phyloP scores from a whole-genome alignment of 2,113 vertebrate species.

The Onychorhynchus coronatus region DNA sequence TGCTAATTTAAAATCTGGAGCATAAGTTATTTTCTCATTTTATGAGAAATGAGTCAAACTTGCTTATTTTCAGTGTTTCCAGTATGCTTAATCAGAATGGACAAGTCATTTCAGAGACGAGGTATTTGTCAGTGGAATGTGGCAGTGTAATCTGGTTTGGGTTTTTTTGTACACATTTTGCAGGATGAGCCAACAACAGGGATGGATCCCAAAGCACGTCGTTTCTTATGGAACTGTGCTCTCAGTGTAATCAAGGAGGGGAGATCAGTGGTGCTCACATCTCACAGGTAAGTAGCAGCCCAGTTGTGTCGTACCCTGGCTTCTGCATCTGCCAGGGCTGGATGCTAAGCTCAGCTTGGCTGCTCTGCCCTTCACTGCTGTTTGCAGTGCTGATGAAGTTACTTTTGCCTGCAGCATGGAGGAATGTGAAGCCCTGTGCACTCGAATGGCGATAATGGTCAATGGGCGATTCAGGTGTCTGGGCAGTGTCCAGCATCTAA shows the following conservation, averaged over 20 bases:
- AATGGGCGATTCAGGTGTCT: conserved; percentile 95
- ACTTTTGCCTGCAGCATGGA: conserved; percentile 86
- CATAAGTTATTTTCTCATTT: neutral
- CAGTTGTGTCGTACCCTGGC: neutral
- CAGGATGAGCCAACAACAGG: conserved; percentile 98
- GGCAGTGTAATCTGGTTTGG: neutral
- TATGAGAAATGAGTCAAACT: neutral
- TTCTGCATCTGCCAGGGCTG: neutral
- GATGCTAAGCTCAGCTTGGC: neutral
- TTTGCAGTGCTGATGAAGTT: neutral
- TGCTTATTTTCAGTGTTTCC: neutral
- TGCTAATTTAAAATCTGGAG: neutral
- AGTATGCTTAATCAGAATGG: neutral
- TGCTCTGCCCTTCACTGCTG: neutral
- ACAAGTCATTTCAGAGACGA: neutral
- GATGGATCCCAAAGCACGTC: conserved; percentile 96
- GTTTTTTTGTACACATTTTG: neutral
- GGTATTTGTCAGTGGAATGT: neutral
- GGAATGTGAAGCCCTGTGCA: conserved; percentile 97
- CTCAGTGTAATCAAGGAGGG: conserved; percentile 92
- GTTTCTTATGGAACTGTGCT: conserved; percentile 95
- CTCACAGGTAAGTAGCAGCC: conserved; percentile 83
- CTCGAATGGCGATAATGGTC: conserved; percentile 98
- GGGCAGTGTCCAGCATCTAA: conserved; percentile 96
- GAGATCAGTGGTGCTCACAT: conserved; percentile 93